Base-by-base conservation (phyloP, 2,888 invertebrate species). In the Tenthredo mesomela region DNA sequence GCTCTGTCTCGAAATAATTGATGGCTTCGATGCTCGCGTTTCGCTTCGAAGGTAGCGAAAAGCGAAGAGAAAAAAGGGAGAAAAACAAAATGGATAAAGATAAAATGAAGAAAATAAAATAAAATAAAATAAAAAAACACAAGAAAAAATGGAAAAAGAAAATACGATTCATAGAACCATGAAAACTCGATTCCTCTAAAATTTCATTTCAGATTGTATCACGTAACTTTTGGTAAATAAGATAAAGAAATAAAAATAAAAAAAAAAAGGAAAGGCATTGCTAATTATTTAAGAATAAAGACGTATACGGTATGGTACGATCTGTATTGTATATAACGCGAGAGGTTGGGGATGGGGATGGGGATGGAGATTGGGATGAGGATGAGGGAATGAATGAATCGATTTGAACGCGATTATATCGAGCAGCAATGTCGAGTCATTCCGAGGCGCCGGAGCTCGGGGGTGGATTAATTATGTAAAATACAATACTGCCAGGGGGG, bases 341-440 rank as follows among this genome's bases (percentile, higher is more conserved):
- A 47, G 3, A 47, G 12, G 37, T 33, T 29, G 12, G 40, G 1
- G 29, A 29, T 29, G 29, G 29, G 71, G 40, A 4, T 33, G 15
- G 40, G 71, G n/a, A 12, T 71, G 37, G 5, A 7, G 7, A 43
- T 43, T 0, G 2, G 40, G 5, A 33, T 70, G 40, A 15, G 21
- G 21, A n/a, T 21, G 54, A 54, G 33, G 33, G 77, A 54, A 7
- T 54, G 54, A 54, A 77, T 40, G 25, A 50, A 78, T 78, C 78
- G 78, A 78, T 78, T 78, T 15, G 33, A 78, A 78, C 78, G 78
- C 78, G 78, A 78, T 78, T 78, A 78, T 78, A 78, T 78, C 78
- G 78, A 78, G 78, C 78, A 78, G 78, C 50, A 40, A 78, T 78
- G 78, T 78, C 61, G 78, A 78, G 78, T 78, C 78, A 78, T 58